Evolutionary conservation across 2,888 invertebrate species (phyloP), one percentile per base, ranked within the genome.

Genomic region (Pogonocherus hispidulus): DNA sequence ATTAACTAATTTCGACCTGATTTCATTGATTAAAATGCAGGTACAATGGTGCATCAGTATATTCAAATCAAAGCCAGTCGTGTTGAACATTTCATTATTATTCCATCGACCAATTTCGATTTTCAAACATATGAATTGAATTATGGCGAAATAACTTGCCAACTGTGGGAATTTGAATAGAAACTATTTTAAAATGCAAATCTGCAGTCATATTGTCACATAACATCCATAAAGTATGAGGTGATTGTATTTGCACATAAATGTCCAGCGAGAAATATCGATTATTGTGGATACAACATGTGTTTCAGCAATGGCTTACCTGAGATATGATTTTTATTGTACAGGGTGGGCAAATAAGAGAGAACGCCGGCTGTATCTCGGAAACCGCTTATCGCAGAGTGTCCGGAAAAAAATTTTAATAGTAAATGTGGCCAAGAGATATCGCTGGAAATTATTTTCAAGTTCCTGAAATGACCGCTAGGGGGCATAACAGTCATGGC

Each of bases 171-270:
- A 75, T 76, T 74, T 76, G 74, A 78, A 78, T 78, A 76, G 76
- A 74, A 75, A 76, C 76, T 77, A 75, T 77, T 77, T 78, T 77
- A 76, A 77, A 77, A 77, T 78, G 78, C 71, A 76, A 78, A 78
- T 78, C 66, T 69, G 37, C 71, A 66, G 63, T 66, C 71, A 68
- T 71, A 68, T 72, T 72, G 73, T 69, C 75, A 70, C 75, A 77
- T 74, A 75, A 76, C 75, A 76, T 75, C 70, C 70, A 73, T 73
- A 72, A 76, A 74, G 73, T 71, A 75, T 70, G 71, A 71, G 70
- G 71, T 69, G 69, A 72, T 70, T 72, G 65, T 73, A 62, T 75
- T 62, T 62, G 51, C 51, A 37, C 60, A 37, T 62, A 62, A 49
- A 62, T 51, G 60, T 37, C 60, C 49, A 35, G 11, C 49, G 35